Percentiles rank a stretch among this genome's conserved stretches.
These are phyloP conservation scores for Seira musarum DNA, from an alignment of 2,888 invertebrate species.

Conservation along the genomic window DNA sequence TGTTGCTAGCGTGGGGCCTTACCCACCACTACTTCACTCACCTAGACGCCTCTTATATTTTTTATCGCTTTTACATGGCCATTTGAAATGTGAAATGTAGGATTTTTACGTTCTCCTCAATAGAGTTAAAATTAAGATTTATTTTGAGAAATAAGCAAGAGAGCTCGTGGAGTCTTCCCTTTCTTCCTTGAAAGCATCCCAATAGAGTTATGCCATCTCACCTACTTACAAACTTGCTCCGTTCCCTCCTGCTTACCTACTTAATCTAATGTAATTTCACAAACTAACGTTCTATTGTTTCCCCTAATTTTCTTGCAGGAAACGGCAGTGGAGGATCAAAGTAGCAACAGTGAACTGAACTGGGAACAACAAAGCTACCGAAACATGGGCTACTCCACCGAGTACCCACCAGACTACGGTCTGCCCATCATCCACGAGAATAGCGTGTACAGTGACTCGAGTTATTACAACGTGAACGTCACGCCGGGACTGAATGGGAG, in stretches of 20 bases:
- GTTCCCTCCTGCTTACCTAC: no score
- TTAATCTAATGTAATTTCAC: no score
- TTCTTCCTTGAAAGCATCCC: background rate
- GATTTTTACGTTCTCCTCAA: slow-evolving; percentile 58
- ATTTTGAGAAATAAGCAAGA: slow-evolving; percentile 57
- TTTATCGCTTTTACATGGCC: slow-evolving; percentile 56
- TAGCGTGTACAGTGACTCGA: slow-evolving; percentile 69
- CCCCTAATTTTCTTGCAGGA: slow-evolving; percentile 51
- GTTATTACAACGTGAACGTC: slow-evolving; percentile 63
- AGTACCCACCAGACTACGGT: slow-evolving; percentile 86
- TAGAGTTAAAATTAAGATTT: slow-evolving; percentile 62
- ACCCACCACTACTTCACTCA: background rate
- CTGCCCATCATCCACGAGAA: slow-evolving; percentile 76
- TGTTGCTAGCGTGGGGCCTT: slow-evolving; percentile 4
- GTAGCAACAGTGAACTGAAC: slow-evolving; percentile 69
- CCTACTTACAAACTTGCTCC: no score
- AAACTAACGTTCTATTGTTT: background rate
- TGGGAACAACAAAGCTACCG: slow-evolving; percentile 70
- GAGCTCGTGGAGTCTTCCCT: background rate
- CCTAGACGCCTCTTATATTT: slow-evolving; percentile 25
- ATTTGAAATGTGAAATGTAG: slow-evolving; percentile 42
- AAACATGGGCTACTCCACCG: slow-evolving; percentile 71
- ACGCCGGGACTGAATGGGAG: slow-evolving; percentile 56
- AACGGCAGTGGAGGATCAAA: slow-evolving; percentile 67
- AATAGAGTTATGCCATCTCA: no score